Base-by-base conservation (phyloP, 2,888 invertebrate genomes). In the Himalopsyche kuldschensis region DNA sequence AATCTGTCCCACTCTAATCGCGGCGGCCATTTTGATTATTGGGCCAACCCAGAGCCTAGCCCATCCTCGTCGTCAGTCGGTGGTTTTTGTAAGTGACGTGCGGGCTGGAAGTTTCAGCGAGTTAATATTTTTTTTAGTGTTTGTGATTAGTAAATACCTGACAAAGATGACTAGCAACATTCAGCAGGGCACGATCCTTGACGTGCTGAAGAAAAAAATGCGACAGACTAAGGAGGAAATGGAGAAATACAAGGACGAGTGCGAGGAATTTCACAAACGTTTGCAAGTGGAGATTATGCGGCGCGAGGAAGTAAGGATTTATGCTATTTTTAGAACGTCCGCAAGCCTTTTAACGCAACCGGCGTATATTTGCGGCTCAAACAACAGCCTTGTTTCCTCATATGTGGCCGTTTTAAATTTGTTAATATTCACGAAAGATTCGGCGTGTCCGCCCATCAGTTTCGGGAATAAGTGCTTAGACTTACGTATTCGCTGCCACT, bases 181-280 rank as follows among this genome's bases (percentile, higher is more conserved):
- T 93, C 95, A 96, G 91, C 97, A 97, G 93, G 97, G 97, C 90
- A 96, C 97, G 89, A 95, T 99, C 88, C 93, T 99, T 91, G 98
- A 98, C 92, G 97, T 98, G 89, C 94, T 99, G 89, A 99, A 99
- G 95, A 98, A 98, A 95, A 99, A 99, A 95, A 99, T 99, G 99
- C 95, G 98, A 88, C 97, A 98, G 92, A 97, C 98, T 89, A 98
- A 98, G 93, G 98, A 98, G 91, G 99, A 99, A 94, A 97, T 98
- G 95, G 99, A 99, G 91, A 96, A 97, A 92, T 97, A 97, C 93
- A 98, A 97, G 93, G 99, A 99, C 92, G 97, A 98, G 91, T 97
- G 97, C 91, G 98, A 98, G 92, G 97, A 98, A 92, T 97, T 95
- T 91, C 97, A 97, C 92, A 96, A 97, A 94, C 96, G 97, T 91